Percentiles rank a stretch among this genome's conserved stretches.
These are phyloP conservation scores for Trogon melanurus DNA, from an alignment of 2,113 vertebrate species.

Conservation along the genomic window DNA sequence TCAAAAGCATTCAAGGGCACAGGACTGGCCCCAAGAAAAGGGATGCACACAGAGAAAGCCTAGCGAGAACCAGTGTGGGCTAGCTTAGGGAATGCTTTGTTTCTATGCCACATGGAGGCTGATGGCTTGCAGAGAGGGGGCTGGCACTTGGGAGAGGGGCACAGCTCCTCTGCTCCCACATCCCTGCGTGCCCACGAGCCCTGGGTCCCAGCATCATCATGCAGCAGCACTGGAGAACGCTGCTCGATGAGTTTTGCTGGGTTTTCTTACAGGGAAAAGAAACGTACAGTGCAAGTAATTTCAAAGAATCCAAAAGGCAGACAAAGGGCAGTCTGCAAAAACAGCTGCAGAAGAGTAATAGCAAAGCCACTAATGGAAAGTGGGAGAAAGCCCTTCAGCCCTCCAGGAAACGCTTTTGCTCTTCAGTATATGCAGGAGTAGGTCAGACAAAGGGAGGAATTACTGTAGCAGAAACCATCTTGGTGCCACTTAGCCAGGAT, in stretches of 20 bases:
- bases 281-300: not conserved
- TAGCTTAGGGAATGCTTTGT: not conserved
- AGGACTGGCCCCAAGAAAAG: not conserved
- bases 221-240: not conserved
- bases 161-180: not conserved
- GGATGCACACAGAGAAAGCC: not conserved
- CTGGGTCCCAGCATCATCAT: not conserved
- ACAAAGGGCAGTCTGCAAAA: slow-evolving; percentile 2
- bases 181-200: accelerated
- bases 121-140: not conserved
- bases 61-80: not conserved
- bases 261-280: not conserved
- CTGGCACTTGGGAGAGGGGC: not conserved
- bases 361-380: slow-evolving; percentile 30
- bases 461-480: slow-evolving; percentile 49
- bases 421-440: slow-evolving; percentile 1
- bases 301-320: slow-evolving; percentile 1
- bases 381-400: slow-evolving; percentile 34
- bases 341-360: not conserved
- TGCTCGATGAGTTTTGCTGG: not conserved
- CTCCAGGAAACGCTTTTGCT: slow-evolving; percentile 31
- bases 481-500: not conserved
- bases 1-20: not conserved
- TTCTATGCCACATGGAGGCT: accelerated
- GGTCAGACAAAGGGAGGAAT: slow-evolving; percentile 24